A percentile compares a stretch with the other conserved stretches of the same genome.
These are phyloP conservation scores for Sterna hirundo DNA, from an alignment of 2,113 vertebrate species.

Conservation along the genomic window DNA sequence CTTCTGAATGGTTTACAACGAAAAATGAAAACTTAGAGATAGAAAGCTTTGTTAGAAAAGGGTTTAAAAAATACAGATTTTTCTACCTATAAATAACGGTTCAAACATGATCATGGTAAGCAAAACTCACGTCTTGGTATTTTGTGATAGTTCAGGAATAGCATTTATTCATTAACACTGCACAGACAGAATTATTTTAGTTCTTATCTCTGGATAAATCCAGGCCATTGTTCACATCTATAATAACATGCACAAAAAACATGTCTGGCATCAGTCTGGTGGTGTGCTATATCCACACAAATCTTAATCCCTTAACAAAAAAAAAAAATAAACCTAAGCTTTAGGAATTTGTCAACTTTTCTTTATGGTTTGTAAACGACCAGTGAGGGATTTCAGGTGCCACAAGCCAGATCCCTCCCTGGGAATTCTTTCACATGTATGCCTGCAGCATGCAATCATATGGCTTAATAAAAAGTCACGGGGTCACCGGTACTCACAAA, in stretches of 20 bases:
- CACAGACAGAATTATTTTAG: background rate
- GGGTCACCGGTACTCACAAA: conserved; percentile 10
- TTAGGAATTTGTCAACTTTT: conserved; percentile 28
- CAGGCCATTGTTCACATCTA: background rate
- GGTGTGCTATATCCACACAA: background rate
- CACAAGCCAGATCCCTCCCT: background rate
- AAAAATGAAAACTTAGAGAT: background rate
- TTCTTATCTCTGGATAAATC: background rate
- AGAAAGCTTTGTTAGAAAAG: background rate
- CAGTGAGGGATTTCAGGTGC: conserved; percentile 12
- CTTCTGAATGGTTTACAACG: background rate
- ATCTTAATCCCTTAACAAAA: background rate
- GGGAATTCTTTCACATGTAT: conserved; percentile 14
- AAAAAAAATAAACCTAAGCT: background rate
- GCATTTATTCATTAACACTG: background rate
- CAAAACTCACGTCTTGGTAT: background rate
- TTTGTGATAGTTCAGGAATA: background rate
- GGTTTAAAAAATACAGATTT: background rate
- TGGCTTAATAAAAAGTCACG: conserved; percentile 28
- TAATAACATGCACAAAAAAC: background rate
- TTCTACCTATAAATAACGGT: background rate
- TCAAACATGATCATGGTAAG: background rate
- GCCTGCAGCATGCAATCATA: background rate
- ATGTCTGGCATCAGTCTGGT: background rate
- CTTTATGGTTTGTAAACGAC: background rate